phyloP scores from a whole-genome alignment of 2,888 invertebrate species.

The Himalopsyche japonica region DNA sequence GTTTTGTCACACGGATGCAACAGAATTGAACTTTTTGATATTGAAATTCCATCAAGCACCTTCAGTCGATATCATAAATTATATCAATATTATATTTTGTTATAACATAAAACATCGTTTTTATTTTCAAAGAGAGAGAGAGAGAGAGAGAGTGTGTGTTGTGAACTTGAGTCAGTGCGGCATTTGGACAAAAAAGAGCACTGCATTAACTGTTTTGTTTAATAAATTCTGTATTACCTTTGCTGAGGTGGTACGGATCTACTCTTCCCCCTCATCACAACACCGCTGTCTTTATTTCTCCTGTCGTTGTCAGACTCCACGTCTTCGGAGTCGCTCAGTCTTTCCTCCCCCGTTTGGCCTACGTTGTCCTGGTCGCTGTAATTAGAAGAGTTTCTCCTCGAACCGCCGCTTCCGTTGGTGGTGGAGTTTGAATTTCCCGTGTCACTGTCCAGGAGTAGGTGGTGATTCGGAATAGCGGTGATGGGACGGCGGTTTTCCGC shows the following conservation, averaged over 20 bases:
- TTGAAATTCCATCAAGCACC: too few relatives aligned
- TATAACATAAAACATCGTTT: too few relatives aligned
- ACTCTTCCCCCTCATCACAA: constrained; percentile 31
- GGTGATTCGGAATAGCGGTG: constrained; percentile 1
- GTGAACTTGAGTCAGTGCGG: too few relatives aligned
- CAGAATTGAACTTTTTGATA: too few relatives aligned
- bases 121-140: too few relatives aligned
- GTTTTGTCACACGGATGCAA: too few relatives aligned
- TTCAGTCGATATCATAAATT: too few relatives aligned
- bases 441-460: constrained; percentile 46
- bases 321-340: constrained; percentile 26
- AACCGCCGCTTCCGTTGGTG: constrained; percentile 57
- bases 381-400: constrained; percentile 56
- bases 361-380: constrained; percentile 40
- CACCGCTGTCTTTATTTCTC: not conserved
- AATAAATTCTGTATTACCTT: constrained; percentile 15
- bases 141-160: too few relatives aligned
- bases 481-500: not conserved
- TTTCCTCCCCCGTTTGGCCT: not conserved
- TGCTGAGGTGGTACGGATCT: constrained; percentile 37
- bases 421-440: constrained; percentile 55
- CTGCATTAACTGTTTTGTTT: too few relatives aligned
- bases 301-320: constrained; percentile 21
- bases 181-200: too few relatives aligned
- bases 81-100: too few relatives aligned